phyloP scores from a whole-genome alignment of 2,888 invertebrate species.

The Drosophila bunnanda region DNA sequence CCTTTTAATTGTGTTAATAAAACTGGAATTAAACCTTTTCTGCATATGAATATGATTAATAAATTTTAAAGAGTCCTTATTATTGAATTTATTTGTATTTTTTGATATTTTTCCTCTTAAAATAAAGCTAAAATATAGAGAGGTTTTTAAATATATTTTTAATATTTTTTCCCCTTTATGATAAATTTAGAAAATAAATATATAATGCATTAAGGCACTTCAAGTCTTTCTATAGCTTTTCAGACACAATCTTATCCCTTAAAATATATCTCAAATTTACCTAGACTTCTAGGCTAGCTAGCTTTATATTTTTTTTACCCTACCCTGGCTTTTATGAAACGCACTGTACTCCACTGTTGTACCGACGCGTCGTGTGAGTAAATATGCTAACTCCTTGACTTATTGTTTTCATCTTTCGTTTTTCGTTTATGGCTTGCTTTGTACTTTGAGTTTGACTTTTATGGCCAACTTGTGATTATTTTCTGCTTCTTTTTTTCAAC shows the following conservation, averaged over 20 bases:
- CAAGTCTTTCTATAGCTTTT: neutral
- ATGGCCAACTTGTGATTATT: conserved; percentile 74
- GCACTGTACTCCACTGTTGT: conserved; percentile 18
- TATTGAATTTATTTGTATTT: no score
- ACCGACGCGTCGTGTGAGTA: conserved; percentile 46
- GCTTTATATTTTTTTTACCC: neutral
- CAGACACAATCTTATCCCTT: neutral
- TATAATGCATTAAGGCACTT: no score
- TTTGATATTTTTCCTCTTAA: no score
- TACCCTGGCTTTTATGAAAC: conserved; percentile 5
- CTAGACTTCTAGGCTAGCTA: neutral
- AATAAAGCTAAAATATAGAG: no score
- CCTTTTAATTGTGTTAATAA: no score
- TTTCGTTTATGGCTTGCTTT: conserved; percentile 72
- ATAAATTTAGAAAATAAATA: no score
- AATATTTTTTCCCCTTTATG: no score
- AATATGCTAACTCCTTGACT: conserved; percentile 64
- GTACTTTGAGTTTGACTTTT: conserved; percentile 74
- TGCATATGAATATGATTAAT: no score
- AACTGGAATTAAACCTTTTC: no score
- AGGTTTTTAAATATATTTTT: no score
- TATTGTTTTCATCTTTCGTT: conserved; percentile 70
- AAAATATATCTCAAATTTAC: neutral
- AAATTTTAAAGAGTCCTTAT: no score
- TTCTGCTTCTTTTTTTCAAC: conserved; percentile 34